Percentiles rank a stretch among this genome's conserved stretches.
Conservation (phyloP, 2,113 vertebrate genomes). For the Nothocercus julius region DNA sequence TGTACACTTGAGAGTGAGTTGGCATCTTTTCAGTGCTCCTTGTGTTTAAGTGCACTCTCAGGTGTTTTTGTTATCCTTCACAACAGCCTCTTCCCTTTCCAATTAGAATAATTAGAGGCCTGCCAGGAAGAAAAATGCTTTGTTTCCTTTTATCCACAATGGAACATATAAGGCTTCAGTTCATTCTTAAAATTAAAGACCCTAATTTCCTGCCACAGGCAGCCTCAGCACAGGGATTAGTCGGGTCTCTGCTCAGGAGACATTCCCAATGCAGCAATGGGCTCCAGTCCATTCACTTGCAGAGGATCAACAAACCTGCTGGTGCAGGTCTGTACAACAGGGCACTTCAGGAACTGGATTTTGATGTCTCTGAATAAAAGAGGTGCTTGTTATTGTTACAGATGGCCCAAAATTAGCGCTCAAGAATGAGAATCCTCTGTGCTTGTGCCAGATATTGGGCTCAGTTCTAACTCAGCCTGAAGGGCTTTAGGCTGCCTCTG, state of each 20-base stretch:
- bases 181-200: slow-evolving; percentile 5
- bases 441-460: not conserved
- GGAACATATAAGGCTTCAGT: not conserved
- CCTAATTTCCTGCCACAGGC: not conserved
- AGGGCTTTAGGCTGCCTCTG: not conserved
- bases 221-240: not conserved
- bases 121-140: slow-evolving; percentile 10
- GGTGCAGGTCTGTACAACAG: not conserved
- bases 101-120: slow-evolving; percentile 66
- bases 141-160: slow-evolving; percentile 21
- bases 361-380: not conserved
- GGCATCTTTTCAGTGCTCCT: slow-evolving; percentile 57
- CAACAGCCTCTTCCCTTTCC: slow-evolving; percentile 52
- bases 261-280: not conserved
- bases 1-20: slow-evolving; percentile 45
- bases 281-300: not conserved
- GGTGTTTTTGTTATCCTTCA: slow-evolving; percentile 63
- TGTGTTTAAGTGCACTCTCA: slow-evolving; percentile 62
- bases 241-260: not conserved
- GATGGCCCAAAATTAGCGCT: not conserved
- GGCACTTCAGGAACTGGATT: not conserved
- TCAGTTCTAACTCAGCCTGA: not conserved
- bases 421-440: not conserved
- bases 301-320: not conserved
- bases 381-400: fast-evolving